These are phyloP conservation scores for Anorthoa munda DNA, from an alignment of 2,888 invertebrate genomes.

Conservation along the genomic window DNA sequence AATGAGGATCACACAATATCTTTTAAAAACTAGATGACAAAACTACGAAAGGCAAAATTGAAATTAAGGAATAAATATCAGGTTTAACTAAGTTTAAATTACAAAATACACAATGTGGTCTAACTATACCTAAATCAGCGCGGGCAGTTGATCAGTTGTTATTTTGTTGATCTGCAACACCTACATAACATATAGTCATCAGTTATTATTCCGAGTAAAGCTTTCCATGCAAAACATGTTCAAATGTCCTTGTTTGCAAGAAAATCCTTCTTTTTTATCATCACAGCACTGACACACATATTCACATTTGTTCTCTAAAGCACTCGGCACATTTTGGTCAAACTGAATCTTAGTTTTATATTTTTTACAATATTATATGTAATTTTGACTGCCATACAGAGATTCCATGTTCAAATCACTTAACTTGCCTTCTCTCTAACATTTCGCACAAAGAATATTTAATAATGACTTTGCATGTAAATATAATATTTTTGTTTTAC, in stretches of 20 bases:
- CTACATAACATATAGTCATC: slow-evolving; percentile 80
- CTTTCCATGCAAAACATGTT: slow-evolving; percentile 84
- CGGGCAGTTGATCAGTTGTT: slow-evolving; percentile 77
- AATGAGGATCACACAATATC: no score
- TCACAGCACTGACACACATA: slow-evolving; percentile 84
- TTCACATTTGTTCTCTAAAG: slow-evolving; percentile 56
- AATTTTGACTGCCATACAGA: slow-evolving; percentile 75
- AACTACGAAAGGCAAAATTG: no score
- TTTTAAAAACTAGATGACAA: no score
- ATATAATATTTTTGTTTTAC: slow-evolving; percentile 79
- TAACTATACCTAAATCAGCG: no score
- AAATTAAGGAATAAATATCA: no score
- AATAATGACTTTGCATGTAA: slow-evolving; percentile 75
- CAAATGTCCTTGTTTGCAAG: slow-evolving; percentile 78
- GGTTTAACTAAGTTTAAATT: no score
- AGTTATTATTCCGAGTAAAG: slow-evolving; percentile 80
- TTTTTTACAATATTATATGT: slow-evolving; percentile 77
- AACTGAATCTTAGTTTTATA: slow-evolving; percentile 70
- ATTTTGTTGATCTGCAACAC: slow-evolving; percentile 76
- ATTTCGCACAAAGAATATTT: slow-evolving; percentile 67
- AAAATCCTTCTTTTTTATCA: slow-evolving; percentile 74
- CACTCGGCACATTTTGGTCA: slow-evolving; percentile 62
- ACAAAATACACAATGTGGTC: no score
- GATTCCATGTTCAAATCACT: slow-evolving; percentile 72
- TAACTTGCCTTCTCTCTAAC: slow-evolving; percentile 61